These are phyloP conservation scores for Elymnias hypermnestra DNA, from an alignment of 1,140 invertebrate genomes.

Conservation along the genomic window DNA sequence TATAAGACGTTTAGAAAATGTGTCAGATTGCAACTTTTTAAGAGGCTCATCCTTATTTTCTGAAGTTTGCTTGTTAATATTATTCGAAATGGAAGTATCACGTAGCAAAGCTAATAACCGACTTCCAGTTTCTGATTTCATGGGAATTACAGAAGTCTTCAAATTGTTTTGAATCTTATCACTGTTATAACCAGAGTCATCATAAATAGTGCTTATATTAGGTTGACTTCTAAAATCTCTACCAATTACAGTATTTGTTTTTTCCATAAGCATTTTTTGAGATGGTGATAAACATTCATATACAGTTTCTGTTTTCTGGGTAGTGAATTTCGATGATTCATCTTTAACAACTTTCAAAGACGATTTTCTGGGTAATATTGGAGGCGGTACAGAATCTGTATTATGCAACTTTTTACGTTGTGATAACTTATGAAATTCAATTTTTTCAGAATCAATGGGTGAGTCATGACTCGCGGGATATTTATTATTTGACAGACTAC, in stretches of 20 bases:
- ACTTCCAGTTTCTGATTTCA: conserved; percentile 66
- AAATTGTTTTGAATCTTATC: conserved; percentile 13
- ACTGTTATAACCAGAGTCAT: conserved; percentile 73
- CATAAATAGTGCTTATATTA: background rate
- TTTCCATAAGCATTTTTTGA: conserved; percentile 78
- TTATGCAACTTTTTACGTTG: background rate
- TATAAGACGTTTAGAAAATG: conserved; percentile 13
- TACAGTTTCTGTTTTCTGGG: conserved; percentile 78
- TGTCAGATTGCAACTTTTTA: conserved; percentile 4
- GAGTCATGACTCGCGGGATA: too few relatives aligned
- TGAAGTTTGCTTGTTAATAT: conserved; percentile 21
- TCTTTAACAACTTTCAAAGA: conserved; percentile 59
- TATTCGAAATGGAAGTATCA: conserved; percentile 44
- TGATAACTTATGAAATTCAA: background rate
- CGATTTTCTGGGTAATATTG: conserved; percentile 56
- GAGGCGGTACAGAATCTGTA: conserved; percentile 38
- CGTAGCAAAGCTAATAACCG: conserved; percentile 57
- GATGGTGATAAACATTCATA: conserved; percentile 84
- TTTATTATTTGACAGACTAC: too few relatives aligned
- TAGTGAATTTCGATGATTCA: conserved; percentile 73
- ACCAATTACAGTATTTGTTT: conserved; percentile 53
- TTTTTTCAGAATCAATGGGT: too few relatives aligned
- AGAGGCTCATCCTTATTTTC: background rate
- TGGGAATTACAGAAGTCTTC: conserved; percentile 5
- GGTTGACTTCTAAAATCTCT: conserved; percentile 4